Percentiles rank a stretch among this genome's conserved stretches.
Evolutionary conservation across 1,140 invertebrate species (phyloP).

Genomic region (Episyrphus balteatus): DNA sequence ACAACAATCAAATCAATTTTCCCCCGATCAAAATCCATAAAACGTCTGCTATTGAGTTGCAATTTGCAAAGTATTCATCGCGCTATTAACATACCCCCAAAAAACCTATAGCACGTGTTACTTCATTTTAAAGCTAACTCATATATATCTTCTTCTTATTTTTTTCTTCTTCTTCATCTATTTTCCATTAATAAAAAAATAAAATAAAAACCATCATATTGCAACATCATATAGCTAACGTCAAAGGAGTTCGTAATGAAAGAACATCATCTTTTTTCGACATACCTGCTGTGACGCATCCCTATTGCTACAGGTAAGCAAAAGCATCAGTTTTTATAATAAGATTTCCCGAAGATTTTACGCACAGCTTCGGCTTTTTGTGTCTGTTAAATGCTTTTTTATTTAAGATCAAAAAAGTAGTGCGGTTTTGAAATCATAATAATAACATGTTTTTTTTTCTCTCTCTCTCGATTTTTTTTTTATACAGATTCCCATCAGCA

Average conservation of each 20-base stretch:
- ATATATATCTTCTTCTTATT: too few species aligned
- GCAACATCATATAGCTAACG: constrained; percentile 22
- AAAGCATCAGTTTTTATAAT: too few species aligned
- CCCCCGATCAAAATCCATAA: too few species aligned
- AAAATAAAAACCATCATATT: too few species aligned
- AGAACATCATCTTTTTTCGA: constrained; percentile 37
- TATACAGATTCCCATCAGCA: constrained; percentile 28
- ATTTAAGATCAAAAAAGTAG: background rate
- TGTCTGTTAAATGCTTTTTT: background rate
- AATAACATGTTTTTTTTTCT: constrained; percentile 13
- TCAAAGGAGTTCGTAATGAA: constrained; percentile 36
- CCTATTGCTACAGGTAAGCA: constrained; percentile 33
- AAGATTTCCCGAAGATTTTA: background rate
- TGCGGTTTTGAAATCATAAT: constrained; percentile 3
- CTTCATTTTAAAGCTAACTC: too few species aligned
- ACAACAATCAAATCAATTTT: too few species aligned
- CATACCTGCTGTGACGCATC: constrained; percentile 36
- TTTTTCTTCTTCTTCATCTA: too few species aligned
- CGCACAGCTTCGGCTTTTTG: background rate
- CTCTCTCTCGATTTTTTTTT: constrained; percentile 14
- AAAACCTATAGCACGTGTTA: too few species aligned
- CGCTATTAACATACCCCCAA: too few species aligned
- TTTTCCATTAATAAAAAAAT: too few species aligned
- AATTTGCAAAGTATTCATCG: too few species aligned
- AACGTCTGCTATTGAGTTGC: too few species aligned